Base-by-base conservation (phyloP, 2,797 vertebrate species). In the Lateolabrax maculatus region DNA sequence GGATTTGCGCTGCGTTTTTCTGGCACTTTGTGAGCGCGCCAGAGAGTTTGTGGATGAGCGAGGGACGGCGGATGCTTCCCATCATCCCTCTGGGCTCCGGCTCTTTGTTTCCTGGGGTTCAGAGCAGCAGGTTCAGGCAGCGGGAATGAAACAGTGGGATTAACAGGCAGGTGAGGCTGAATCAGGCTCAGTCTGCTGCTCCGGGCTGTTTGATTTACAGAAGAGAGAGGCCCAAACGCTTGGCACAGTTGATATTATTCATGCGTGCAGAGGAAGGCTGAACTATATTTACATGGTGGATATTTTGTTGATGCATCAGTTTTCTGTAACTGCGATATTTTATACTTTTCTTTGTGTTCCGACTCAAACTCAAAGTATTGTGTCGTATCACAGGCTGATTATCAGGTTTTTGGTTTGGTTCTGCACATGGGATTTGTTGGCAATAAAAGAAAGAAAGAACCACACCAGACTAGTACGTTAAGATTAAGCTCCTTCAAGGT, bases 61-160 rank as follows among this genome's bases (percentile, higher is more conserved):
- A 31, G 21, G 6, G 43, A 15, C 9, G 6, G 43, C 18, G 9
- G 41, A 37, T 9, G n/a, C 61, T 72, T 70, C 31, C 74, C 77
- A 23, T 69, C 46, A 48, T 77, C 11, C 82, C 63, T 21, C 25
- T 21, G 68, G 67, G 67, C 61, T 56, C 9, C 0, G 6, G 23
- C 21, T 55, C 15, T 34, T 60, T 58, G 70, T 76, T 44, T 71
- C 34, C 43, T 66, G 52, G 9, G 37, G 65, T 61, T 62, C 55
- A 66, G 62, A 51, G 43, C 65, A 34, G 27, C 46, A 34, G 37
- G 66, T 56, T 55, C 11, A 21, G 23, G 29, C 29, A 53, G 41
- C 21, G 2, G 27, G 12, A 2, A 4, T 25, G 31, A 77, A 70
- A 29, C 31, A 11, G 19, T 3, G 27, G 49, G 70, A 80, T 79